These are phyloP conservation scores for Lithobates sylvaticus DNA, from an alignment of 2,797 vertebrate species.

Conservation along the genomic window DNA sequence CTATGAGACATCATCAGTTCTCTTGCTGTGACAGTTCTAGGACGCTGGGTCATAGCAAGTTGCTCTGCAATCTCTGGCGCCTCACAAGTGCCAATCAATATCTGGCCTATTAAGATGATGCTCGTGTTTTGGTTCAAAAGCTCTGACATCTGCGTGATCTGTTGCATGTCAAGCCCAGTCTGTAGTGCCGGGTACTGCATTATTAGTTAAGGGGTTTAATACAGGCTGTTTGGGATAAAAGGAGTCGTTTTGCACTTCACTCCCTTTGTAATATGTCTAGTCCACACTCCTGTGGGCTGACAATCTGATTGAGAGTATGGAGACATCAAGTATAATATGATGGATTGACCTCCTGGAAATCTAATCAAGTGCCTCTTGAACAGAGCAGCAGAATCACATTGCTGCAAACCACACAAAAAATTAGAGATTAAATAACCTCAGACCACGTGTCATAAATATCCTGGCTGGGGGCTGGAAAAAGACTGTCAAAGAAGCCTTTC, in stretches of 20 bases:
- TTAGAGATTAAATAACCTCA: no score
- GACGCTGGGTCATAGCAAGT: neutral
- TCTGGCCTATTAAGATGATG: neutral
- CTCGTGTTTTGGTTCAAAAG: neutral
- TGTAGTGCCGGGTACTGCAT: neutral
- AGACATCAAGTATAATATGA: slow-evolving; percentile 19
- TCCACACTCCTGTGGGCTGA: neutral
- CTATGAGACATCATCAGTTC: neutral
- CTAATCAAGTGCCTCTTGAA: no score
- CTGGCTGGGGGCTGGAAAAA: no score
- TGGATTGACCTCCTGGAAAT: neutral
- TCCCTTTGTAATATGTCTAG: neutral
- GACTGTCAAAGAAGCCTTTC: neutral
- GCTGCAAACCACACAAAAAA: no score
- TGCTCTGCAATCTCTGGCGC: neutral
- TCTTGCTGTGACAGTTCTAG: neutral
- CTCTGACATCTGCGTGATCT: neutral
- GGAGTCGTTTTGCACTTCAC: neutral
- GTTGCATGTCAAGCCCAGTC: neutral
- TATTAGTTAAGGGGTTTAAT: neutral
- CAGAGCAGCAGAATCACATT: no score
- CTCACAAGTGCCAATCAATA: slow-evolving; percentile 8
- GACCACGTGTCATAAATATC: no score
- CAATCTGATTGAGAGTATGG: neutral
- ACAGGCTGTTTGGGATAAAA: no score